Evolutionary conservation across 2,113 vertebrate genomes (phyloP).

Genomic region (Danio rerio): GRCz12tu NC_133200.1:30613001-30613500

Average conservation of each 20-base stretch:
- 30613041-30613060: conserved; percentile 12
- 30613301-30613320: background rate
- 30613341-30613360: no score
- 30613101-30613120: background rate
- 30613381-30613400: no score
- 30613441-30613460: background rate
- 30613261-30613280: background rate
- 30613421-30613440: no score
- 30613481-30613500: background rate
- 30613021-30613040: background rate
- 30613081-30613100: background rate
- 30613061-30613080: background rate
- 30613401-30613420: no score
- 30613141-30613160: background rate
- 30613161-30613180: background rate
- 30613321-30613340: background rate
- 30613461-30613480: background rate
- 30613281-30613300: background rate
- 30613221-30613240: background rate
- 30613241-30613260: background rate
- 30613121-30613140: background rate
- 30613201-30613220: background rate
- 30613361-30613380: no score
- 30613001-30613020: no score
- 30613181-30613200: conserved; percentile 15